Base-by-base conservation (phyloP, 1,140 invertebrate species). In the Drepana arcuata region DNA sequence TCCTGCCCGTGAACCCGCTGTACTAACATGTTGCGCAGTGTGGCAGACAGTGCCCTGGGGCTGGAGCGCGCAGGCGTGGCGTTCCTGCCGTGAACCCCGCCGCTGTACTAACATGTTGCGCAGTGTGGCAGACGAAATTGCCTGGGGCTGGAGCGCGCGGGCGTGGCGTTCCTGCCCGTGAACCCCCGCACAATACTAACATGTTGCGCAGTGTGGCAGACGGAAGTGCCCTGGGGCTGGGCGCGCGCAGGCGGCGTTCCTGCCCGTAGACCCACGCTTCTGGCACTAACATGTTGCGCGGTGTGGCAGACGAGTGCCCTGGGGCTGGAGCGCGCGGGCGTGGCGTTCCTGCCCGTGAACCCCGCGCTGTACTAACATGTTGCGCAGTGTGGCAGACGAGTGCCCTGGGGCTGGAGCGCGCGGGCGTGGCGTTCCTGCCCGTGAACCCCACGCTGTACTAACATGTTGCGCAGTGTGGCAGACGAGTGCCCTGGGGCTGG, bases 1-100 rank as follows among this genome's bases (percentile, higher is more conserved):
- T 99, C 85, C 85, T 99, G 41, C 97, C 97, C 12, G 95, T 98
- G 13, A 96, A 98, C 86, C 93, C 95, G n/a, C n/a, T n/a, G n/a
- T n/a, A n/a, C n/a, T n/a, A n/a, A n/a, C n/a, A n/a, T n/a, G n/a
- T n/a, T n/a, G n/a, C 18, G 29, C 68, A 93, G 91, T 92, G 64
- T 93, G 92, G 92, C 85, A 90, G 44, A 89, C 89, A 90, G 87
- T 64, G 87, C 88, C 11, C 84, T 88, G n/a, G 88, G 89, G 15
- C 85, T 90, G 25, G 91, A 92, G 53, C 86, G 90, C 37, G 89
- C 87, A 54, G 91, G 92, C 25, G 93, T 98, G 24, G 96, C 95
- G 38, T 99, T 99, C 85, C 85, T 99, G 41, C 97, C 97, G 12
- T 95, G 98, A 13, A 96, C 98, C 86, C 93, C 95, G 14, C 92